phyloP scores from a whole-genome alignment of 2,888 invertebrate genomes.

The Siphonodentalium dalli region DNA sequence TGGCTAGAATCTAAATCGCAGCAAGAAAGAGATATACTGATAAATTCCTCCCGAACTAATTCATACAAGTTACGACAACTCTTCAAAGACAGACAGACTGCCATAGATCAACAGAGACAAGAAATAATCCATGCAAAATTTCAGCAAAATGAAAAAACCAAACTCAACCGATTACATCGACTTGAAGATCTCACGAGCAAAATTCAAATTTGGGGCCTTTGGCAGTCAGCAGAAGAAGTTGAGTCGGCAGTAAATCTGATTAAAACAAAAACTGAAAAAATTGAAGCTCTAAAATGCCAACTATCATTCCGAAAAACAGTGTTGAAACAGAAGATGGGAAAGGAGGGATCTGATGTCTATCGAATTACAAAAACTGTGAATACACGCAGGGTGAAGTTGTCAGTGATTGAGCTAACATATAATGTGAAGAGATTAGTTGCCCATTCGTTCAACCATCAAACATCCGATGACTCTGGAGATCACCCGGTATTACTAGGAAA shows the following conservation, averaged over 20 bases:
- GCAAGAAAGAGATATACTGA: slow-evolving; percentile 5
- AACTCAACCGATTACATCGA: slow-evolving; percentile 10
- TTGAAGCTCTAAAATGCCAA: slow-evolving; percentile 24
- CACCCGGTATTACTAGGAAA: slow-evolving; percentile 16
- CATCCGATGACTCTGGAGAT: neutral
- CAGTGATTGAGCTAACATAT: neutral
- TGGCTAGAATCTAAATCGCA: slow-evolving; percentile 22
- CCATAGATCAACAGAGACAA: slow-evolving; percentile 16
- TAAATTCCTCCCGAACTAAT: slow-evolving; percentile 14
- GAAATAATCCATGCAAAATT: slow-evolving; percentile 2
- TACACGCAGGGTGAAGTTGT: slow-evolving; percentile 1
- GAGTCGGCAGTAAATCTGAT: slow-evolving; percentile 13
- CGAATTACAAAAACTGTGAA: slow-evolving; percentile 7
- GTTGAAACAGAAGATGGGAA: slow-evolving; percentile 20
- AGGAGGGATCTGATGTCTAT: slow-evolving; percentile 2
- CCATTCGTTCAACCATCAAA: too few species aligned
- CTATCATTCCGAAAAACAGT: slow-evolving; percentile 27
- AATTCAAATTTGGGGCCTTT: slow-evolving; percentile 24
- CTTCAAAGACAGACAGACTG: slow-evolving; percentile 8
- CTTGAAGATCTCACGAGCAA: slow-evolving; percentile 16
- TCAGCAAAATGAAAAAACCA: slow-evolving; percentile 1
- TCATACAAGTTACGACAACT: slow-evolving; percentile 6
- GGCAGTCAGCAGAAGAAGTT: slow-evolving; percentile 26
- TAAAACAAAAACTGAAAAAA: slow-evolving; percentile 12
- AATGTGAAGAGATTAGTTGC: slow-evolving; percentile 10